Base-by-base conservation (phyloP, 2,888 invertebrate genomes). In the Sicus ferrugineus region DNA sequence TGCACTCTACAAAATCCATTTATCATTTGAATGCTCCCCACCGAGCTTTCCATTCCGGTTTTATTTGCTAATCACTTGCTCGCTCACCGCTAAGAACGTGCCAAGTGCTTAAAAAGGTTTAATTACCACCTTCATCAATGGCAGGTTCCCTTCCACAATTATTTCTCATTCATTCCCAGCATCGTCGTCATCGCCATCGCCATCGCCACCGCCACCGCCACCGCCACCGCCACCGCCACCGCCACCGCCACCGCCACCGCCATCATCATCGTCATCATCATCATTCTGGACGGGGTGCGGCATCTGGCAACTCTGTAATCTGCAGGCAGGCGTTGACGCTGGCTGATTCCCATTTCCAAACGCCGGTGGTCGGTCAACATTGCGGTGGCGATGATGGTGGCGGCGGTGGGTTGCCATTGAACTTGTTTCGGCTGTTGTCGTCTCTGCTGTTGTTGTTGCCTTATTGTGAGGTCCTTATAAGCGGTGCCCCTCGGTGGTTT, bases 101-200 rank as follows among this genome's bases (percentile, higher is more conserved):
- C 66, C 66, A 67, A 67, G 66, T 67, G 66, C 42, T 67, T 67
- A 56, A 56, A 56, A 56, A 58, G 56, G 56, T 67, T 67, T 67
- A 67, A 67, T 67, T 67, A 56, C 66, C 56, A 67, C 66, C 66
- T 67, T 67, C 66, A 65, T 65, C 58, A 67, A 67, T 67, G 58
- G 58, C 58, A 28, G n/a, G 58, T 31, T 58, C 58, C 28, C 58
- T 67, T 30, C 58, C 30, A 30, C 66, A 56, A 67, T 58, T 67
- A 30, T 58, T 67, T 42, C 52, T 30, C 66, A 67, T 67, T 58
- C 30, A 38, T 21, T 31, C 48, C 21, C 14, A 3, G 34, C 54
- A n/a, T 42, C 34, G 19, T 42, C 26, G 46, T 46, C 46, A 2
- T 46, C 42, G 26, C n/a, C 5, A 23, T 28, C 23, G 23, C 23